These are phyloP conservation scores for Diloba caeruleocephala DNA, from an alignment of 2,888 invertebrate species.

Conservation along the genomic window DNA sequence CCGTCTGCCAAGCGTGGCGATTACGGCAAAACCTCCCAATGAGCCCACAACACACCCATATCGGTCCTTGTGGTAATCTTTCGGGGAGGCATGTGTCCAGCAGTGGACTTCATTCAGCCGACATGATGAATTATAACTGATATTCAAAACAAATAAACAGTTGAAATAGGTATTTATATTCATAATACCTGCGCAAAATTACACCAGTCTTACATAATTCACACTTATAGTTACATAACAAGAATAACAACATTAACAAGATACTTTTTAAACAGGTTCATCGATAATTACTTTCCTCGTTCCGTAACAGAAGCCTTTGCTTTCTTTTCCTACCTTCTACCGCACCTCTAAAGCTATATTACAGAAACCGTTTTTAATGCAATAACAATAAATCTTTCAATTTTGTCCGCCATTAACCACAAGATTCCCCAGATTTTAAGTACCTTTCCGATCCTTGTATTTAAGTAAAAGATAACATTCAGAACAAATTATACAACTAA, in stretches of 20 bases:
- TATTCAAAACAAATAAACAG: too few species aligned
- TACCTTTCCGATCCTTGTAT: constrained; percentile 25
- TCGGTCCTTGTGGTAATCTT: too few species aligned
- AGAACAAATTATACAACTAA: constrained; percentile 53
- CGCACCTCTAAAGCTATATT: constrained; percentile 35
- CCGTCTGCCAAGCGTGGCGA: too few species aligned
- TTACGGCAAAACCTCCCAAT: too few species aligned
- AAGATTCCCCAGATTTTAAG: constrained; percentile 33
- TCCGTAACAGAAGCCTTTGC: constrained; percentile 26
- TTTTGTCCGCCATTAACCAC: constrained; percentile 44
- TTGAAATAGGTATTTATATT: too few species aligned
- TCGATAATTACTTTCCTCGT: constrained; percentile 40
- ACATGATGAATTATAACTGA: too few species aligned
- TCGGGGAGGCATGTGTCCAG: too few species aligned
- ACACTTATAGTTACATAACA: background rate
- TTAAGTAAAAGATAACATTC: constrained; percentile 56
- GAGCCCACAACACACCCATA: too few species aligned
- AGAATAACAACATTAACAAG: constrained; percentile 20
- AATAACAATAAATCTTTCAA: constrained; percentile 50
- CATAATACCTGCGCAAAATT: too few species aligned
- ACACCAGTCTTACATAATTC: too few species aligned
- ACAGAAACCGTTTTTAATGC: constrained; percentile 43
- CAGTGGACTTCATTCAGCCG: too few species aligned
- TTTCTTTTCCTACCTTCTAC: constrained; percentile 36
- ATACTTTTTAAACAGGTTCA: constrained; percentile 33